Evolutionary conservation across 2,888 invertebrate species (phyloP), one percentile per base, ranked within the genome.

Genomic region (Dolichomitus sp.): DNA sequence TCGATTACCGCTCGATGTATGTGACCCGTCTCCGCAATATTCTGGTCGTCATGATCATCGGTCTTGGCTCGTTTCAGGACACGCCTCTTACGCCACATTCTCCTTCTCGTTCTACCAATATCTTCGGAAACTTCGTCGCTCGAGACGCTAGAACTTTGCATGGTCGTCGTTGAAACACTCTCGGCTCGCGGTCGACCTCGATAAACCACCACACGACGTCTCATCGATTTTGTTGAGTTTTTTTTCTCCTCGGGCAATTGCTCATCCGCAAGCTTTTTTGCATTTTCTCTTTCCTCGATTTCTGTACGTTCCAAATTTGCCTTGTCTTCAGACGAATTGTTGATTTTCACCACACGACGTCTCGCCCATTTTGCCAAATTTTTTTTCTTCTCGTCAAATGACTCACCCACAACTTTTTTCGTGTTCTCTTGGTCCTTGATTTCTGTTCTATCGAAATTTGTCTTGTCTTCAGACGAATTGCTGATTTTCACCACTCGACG

Each of bases 121-220:
- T 69, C 54, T 12, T 68, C 78, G 1, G 73, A 12, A 19, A 4
- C 40, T 6, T 80, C 77, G 81, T 75, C 50, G 61, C 50, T 74
- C 74, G 68, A 85, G 70, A 61, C 17, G 48, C 54, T 70, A 65
- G 65, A 84, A 86, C 85, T 88, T 87, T 88, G 87, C 86, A 87
- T 85, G 86, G 85, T 85, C 83, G 84, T 82, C 82, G 74, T 74
- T 54, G 76, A 45, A 42, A 45, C 45, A 11, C 19, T 79, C 23
- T 81, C 81, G 17, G 65, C 17, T 14, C 85, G 80, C 12, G 76
- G 65, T 76, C 85, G 30, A 42, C 79, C 81, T 5, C 85, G 83
- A 52, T 79, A 83, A 33, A 85, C 69, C 14, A 79, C 69, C 3
- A 83, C 76, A 1, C 83, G 80, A 37, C 80, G 83, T 76, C 83